Evolutionary conservation across 2,888 invertebrate genomes (phyloP), one percentile per base, ranked within the genome.

Genomic region (Leptopilina syphax): DNA sequence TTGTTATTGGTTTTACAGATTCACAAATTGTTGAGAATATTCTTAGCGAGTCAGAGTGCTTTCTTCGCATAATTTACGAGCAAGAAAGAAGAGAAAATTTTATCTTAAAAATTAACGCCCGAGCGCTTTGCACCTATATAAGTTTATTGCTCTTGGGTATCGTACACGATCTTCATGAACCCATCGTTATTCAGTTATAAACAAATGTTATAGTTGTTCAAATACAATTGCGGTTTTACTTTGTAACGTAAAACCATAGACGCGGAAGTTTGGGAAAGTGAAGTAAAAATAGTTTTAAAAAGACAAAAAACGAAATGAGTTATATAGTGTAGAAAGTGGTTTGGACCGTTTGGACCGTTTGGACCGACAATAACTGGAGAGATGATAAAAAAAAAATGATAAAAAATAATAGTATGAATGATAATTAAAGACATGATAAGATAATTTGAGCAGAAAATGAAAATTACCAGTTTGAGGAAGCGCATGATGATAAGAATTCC

Each of bases 381-480:
- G 13, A 54, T 70, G 3, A 7, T 13, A 60, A 60, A 7, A 4
- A 60, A 7, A 18, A 18, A 60, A 13, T n/a, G 6, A n/a, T 5
- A n/a, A n/a, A 60, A 50, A 50, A 50, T 44, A 44, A 8, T 8
- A 1, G 44, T 10, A 50, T 50, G 12, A 50, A 50, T 50, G 12
- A 50, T 44, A 50, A 18, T 18, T 18, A 18, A 18, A 50, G 9
- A 50, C 18, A 18, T 18, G 9, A 50, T 3, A 0, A 10, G 12
- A 2, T 10, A 50, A 50, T 50, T 50, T 3, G n/a, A 60, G 18
- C 5, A 60, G 7, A 60, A 60, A 12, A n/a, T 4, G 57, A 57
- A 12, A 89, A 86, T 90, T 89, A 91, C 91, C 90, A 89, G 86
- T 79, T 86, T 85, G 66, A 89, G 83, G 83, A 88, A 85, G 83